Percentiles rank a stretch among this genome's conserved stretches.
Conservation (phyloP, 1,140 invertebrate genomes). For the Bombus picipes region DNA sequence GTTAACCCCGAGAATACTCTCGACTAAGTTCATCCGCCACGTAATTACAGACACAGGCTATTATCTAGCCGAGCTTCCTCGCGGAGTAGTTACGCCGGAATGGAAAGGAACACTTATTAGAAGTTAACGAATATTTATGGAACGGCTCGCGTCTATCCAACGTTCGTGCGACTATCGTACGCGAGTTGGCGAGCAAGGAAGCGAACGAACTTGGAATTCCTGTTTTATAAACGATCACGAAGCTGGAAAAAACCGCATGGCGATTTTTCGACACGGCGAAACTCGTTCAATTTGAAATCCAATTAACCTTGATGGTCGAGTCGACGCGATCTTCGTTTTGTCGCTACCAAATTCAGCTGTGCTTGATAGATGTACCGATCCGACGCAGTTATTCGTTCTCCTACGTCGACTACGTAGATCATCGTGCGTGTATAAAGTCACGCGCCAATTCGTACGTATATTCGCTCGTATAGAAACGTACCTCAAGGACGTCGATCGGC, state of each 20-base stretch:
- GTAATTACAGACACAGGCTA: conserved; percentile 37
- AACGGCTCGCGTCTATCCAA: not conserved
- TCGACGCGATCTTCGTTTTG: not conserved
- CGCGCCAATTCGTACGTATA: not conserved
- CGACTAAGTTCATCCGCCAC: conserved; percentile 8
- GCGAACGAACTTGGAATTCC: conserved; percentile 12
- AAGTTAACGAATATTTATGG: conserved; percentile 52
- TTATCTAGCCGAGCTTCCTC: conserved; percentile 13
- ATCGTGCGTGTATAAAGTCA: not conserved
- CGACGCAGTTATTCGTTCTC: not conserved
- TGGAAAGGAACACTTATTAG: conserved; percentile 42
- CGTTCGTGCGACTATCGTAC: not conserved
- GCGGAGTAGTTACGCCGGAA: conserved; percentile 15
- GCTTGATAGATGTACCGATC: not conserved
- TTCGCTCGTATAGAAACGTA: not conserved
- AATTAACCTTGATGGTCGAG: not conserved
- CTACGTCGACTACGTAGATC: conserved; percentile 11
- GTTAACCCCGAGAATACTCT: conserved; percentile 38
- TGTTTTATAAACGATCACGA: conserved; percentile 25
- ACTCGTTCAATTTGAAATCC: conserved; percentile 25
- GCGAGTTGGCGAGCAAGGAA: not conserved
- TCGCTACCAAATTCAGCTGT: not conserved
- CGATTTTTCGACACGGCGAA: not conserved
- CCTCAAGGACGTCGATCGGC: conserved; percentile 34
- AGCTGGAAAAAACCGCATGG: not conserved